Conservation (phyloP, 2,797 vertebrate species). For the Anguilla megastoma region DNA sequence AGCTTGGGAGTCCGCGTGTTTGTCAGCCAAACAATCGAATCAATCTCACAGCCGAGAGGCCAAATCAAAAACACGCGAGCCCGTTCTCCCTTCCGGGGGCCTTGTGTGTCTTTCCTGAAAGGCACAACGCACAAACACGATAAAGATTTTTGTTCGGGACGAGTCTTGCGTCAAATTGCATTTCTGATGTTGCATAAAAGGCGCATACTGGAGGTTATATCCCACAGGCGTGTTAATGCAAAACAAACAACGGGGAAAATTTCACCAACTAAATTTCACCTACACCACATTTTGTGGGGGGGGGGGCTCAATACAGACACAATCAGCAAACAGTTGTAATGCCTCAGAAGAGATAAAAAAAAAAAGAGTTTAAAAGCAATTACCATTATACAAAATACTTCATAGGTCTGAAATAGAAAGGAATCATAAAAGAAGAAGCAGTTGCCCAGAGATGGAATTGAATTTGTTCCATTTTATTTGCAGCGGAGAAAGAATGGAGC, state of each 20-base stretch:
- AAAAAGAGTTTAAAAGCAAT: background rate
- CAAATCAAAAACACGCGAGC: background rate
- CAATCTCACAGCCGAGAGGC: constrained; percentile 58
- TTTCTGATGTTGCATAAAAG: constrained; percentile 1
- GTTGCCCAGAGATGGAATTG: background rate
- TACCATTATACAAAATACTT: constrained; percentile 1
- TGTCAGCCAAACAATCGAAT: constrained; percentile 68
- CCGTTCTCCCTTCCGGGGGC: constrained; percentile 36
- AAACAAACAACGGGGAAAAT: background rate
- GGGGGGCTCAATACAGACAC: background rate
- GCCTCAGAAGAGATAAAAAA: background rate
- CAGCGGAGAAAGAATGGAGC: constrained; percentile 28
- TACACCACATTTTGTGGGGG: background rate
- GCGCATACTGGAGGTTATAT: background rate
- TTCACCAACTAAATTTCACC: background rate
- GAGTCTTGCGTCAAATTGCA: constrained; percentile 20
- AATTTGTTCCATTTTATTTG: constrained; percentile 26
- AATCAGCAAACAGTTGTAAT: background rate
- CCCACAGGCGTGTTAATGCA: background rate
- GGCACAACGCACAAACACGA: constrained; percentile 41
- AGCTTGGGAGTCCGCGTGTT: constrained; percentile 58
- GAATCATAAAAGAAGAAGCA: background rate
- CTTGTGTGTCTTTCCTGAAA: constrained; percentile 17
- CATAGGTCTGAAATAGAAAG: background rate
- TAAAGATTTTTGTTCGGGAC: background rate